phyloP scores from a whole-genome alignment of 1,140 invertebrate genomes.

The Apis florea region DNA sequence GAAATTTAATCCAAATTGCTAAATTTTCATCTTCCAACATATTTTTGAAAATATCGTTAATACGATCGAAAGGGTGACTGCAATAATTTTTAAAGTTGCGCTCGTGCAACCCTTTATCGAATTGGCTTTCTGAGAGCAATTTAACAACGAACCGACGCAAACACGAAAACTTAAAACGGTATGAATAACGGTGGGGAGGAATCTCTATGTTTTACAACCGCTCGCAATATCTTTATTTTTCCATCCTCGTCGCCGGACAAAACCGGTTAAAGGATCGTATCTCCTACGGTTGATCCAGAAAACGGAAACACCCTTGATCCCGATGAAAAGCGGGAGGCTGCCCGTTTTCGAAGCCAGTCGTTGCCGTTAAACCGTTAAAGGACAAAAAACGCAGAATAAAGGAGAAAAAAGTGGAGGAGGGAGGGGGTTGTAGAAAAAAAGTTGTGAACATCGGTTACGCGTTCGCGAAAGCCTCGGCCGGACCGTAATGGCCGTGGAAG shows the following conservation, averaged over 20 bases:
- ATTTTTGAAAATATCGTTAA: too few relatives aligned
- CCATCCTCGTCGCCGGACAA: too few relatives aligned
- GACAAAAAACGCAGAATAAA: slow-evolving; percentile 42
- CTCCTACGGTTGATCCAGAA: not conserved
- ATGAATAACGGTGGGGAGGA: not conserved
- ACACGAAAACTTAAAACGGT: not conserved
- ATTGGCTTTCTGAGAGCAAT: too few relatives aligned
- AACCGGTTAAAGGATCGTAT: slow-evolving; percentile 8
- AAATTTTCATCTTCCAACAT: too few relatives aligned
- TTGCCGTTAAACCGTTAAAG: slow-evolving; percentile 26
- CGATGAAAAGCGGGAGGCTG: not conserved
- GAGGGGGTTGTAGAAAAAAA: not conserved
- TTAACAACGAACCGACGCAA: not conserved
- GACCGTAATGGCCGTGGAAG: slow-evolving; percentile 56
- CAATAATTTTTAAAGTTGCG: too few relatives aligned
- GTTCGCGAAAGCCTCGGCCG: slow-evolving; percentile 59
- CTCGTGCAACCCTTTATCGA: too few relatives aligned
- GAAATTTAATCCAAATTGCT: too few relatives aligned
- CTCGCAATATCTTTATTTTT: not conserved
- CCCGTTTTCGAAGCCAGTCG: not conserved
- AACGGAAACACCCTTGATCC: not conserved
- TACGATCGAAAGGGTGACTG: too few relatives aligned
- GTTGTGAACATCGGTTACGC: slow-evolving; percentile 66
- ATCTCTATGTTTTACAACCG: not conserved
- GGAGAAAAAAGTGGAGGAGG: not conserved